Base-by-base conservation (phyloP, 2,113 vertebrate species). In the Vombatus ursinus region DNA sequence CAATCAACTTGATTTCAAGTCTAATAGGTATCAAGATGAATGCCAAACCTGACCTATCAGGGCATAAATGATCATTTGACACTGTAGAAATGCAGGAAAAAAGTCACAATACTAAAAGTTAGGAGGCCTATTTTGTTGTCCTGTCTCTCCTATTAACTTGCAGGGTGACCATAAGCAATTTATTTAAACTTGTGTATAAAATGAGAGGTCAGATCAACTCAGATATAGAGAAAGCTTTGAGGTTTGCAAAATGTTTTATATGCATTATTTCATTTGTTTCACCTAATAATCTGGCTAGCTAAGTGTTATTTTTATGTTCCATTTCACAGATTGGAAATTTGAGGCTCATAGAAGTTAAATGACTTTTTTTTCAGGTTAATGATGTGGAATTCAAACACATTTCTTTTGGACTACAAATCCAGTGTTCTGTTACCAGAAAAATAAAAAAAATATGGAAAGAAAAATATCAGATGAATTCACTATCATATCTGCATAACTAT, bases 1-100 rank as follows among this genome's bases (percentile, higher is more conserved):
- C 96, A 54, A 8, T 93, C 48, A 94, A 22, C 10, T 94, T 97
- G 96, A 95, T 96, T 97, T 97, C 90, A 53, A 61, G 49, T 49
- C 92, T 94, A 24, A 50, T 92, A 93, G 49, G n/a, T 91, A 53
- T 96, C 89, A 61, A 90, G 50, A 91, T 51, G 48, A 96, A 92
- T 89, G 31, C 0, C 93, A 95, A 31, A n/a, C 23, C 49, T 93
- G 54, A 52, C 8, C 10, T 92, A 8, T 0, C 24, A 28, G 28
- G 23, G 28, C 11, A 90, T 16, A 50, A 89, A 90, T 44, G 16
- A 50, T 2, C 31, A 50, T n/a, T 3, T 16, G 51, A 51, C 37
- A 28, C 26, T 77, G 19, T 3, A 44, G 25, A 23, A 84, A 24
- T 50, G 6, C 7, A 31, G 1, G n/a, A 8, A 6, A 37, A 92